phyloP scores from a whole-genome alignment of 2,113 vertebrate genomes.

The Deroptyus accipitrinus region DNA sequence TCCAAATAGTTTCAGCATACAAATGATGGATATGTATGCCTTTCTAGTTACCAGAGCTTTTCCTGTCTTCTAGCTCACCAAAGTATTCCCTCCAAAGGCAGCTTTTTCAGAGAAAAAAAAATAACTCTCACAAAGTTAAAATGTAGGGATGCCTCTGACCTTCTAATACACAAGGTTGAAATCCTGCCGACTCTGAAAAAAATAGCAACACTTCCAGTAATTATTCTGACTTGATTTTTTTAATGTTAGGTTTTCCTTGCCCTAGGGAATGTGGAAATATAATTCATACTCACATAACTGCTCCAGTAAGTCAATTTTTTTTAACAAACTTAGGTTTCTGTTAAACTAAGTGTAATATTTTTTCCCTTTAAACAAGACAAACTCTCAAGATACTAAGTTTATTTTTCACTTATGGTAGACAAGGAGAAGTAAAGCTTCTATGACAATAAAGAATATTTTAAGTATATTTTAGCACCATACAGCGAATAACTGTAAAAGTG shows the following conservation, averaged over 20 bases:
- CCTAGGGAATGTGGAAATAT: background rate
- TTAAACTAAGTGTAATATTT: background rate
- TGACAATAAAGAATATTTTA: background rate
- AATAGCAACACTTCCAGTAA: background rate
- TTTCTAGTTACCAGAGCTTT: background rate
- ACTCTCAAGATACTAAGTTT: background rate
- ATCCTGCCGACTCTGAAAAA: background rate
- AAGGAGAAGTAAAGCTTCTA: background rate
- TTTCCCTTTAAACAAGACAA: background rate
- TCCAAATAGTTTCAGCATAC: background rate
- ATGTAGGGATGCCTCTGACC: background rate
- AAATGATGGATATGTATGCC: background rate
- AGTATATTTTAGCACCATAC: background rate
- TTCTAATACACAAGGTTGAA: background rate
- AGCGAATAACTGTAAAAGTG: background rate
- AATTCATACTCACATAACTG: background rate
- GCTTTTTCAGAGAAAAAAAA: background rate
- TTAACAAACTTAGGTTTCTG: background rate
- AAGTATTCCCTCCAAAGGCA: background rate
- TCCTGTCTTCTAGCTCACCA: background rate
- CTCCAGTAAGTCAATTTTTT: background rate
- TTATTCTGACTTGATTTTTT: background rate
- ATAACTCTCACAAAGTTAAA: background rate
- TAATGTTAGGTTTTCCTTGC: background rate
- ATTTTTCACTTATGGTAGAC: background rate